Evolutionary conservation across 2,888 invertebrate genomes (phyloP).

Genomic region (Habroteleia sp.): DNA sequence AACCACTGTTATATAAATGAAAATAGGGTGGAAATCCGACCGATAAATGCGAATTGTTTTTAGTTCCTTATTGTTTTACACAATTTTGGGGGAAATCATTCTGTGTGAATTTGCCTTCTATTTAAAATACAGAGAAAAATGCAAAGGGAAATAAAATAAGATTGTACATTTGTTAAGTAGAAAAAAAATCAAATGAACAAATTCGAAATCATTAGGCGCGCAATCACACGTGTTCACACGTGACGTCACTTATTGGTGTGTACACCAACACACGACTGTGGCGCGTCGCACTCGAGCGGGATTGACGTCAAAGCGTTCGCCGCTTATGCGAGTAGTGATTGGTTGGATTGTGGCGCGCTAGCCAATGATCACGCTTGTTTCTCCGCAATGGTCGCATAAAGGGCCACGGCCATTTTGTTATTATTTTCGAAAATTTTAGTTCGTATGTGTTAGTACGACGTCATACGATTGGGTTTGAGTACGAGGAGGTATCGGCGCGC

Average conservation of each 20-base stretch:
- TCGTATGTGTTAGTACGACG: conserved; percentile 68
- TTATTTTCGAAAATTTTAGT: conserved; percentile 79
- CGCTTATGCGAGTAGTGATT: conserved; percentile 50
- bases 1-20: no score
- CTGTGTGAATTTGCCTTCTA: no score
- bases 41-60: no score
- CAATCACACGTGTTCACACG: conserved; percentile 32
- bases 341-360: not conserved
- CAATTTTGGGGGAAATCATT: no score
- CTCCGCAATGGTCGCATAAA: conserved; percentile 74
- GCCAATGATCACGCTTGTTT: conserved; percentile 55
- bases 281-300: conserved; percentile 34
- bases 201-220: not conserved
- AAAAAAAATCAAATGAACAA: not conserved
- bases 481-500: conserved; percentile 37
- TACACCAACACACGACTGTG: not conserved
- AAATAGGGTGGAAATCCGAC: no score
- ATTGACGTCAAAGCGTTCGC: conserved; percentile 61
- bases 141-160: no score
- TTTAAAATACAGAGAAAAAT: no score
- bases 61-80: no score
- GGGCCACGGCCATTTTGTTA: conserved; percentile 78
- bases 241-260: conserved; percentile 28
- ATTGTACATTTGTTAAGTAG: conserved; percentile 27
- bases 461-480: conserved; percentile 52